Percentiles rank a stretch among this genome's conserved stretches.
phyloP scores from a whole-genome alignment of 1,140 invertebrate species.

The Goniozus legneri region DNA sequence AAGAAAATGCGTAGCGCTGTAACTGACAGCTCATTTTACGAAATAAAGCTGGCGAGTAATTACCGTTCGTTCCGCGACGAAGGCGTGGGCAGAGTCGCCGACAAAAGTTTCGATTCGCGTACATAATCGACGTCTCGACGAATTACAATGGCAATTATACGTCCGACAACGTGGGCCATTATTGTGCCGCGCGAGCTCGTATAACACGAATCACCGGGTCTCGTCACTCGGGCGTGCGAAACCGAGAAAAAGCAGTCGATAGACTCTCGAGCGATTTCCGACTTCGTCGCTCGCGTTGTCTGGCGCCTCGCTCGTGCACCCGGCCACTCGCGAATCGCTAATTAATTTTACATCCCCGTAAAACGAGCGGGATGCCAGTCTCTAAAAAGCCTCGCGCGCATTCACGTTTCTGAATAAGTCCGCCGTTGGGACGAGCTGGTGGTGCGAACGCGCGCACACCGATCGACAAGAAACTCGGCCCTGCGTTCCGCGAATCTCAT shows the following conservation, averaged over 20 bases:
- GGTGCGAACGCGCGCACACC: conserved; percentile 7
- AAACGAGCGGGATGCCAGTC: conserved; percentile 13
- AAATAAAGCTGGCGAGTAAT: no score
- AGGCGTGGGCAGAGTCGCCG: no score
- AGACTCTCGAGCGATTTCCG: conserved; percentile 13
- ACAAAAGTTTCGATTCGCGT: no score
- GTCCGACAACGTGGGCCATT: no score
- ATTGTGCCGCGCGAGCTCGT: no score
- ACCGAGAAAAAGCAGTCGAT: conserved; percentile 18
- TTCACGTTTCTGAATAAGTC: conserved; percentile 3
- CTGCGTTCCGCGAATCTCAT: conserved; percentile 16
- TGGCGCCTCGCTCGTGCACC: not conserved
- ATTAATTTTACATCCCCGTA: conserved; percentile 37
- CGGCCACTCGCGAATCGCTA: conserved; percentile 18
- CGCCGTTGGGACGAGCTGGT: not conserved
- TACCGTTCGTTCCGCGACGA: no score
- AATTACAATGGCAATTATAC: no score
- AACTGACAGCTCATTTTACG: no score
- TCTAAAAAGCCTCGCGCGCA: conserved; percentile 15
- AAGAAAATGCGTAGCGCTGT: no score
- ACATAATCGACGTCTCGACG: no score
- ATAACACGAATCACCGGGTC: no score
- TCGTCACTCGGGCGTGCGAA: no score
- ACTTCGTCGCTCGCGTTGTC: not conserved
- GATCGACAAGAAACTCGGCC: conserved; percentile 20